phyloP scores from a whole-genome alignment of 2,888 invertebrate genomes.

The Limnephilus auricula region DNA sequence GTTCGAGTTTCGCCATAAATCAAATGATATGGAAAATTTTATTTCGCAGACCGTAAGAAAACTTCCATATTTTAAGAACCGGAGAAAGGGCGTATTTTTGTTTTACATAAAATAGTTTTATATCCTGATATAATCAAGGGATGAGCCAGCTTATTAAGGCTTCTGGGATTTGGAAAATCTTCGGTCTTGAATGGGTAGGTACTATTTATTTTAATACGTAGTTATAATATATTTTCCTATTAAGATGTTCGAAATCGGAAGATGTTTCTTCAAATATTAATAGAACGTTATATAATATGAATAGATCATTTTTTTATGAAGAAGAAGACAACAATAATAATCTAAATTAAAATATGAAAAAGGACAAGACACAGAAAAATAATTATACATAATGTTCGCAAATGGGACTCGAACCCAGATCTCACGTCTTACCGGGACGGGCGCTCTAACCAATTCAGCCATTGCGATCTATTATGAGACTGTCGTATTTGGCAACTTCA shows the following conservation, averaged over 20 bases:
- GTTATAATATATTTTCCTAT: neutral
- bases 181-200: neutral
- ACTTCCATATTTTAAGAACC: neutral
- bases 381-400: too few species aligned
- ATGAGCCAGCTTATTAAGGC: neutral
- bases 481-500: too few species aligned
- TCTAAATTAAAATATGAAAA: too few species aligned
- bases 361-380: too few species aligned
- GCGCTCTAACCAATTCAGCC: too few species aligned
- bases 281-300: neutral
- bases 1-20: slow-evolving; percentile 35
- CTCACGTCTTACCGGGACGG: too few species aligned
- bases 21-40: slow-evolving; percentile 31
- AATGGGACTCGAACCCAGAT: too few species aligned
- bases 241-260: neutral
- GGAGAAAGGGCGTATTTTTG: slow-evolving; percentile 4
- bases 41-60: slow-evolving; percentile 15
- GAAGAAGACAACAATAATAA: too few species aligned
- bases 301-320: too few species aligned
- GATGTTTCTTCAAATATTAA: neutral
- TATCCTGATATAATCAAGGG: slow-evolving; percentile 27
- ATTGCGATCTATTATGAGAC: too few species aligned
- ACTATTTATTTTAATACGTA: neutral
- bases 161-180: neutral
- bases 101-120: neutral